Conservation (phyloP, 2,113 vertebrate species). For the Lepidothrix coronata region DNA sequence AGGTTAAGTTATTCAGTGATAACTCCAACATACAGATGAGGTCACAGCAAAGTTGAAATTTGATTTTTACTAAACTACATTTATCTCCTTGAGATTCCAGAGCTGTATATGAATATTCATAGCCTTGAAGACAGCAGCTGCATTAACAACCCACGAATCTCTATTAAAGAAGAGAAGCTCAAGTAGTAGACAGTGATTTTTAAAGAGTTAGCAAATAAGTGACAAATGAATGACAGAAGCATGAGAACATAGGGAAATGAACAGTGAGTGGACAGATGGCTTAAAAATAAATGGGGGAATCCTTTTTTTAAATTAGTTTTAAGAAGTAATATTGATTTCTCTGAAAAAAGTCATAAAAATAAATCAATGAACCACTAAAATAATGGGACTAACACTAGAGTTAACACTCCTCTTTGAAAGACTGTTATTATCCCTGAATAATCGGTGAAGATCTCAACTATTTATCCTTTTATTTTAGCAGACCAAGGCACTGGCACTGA, state of each 20-base stretch:
- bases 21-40: background rate
- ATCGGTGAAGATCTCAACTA: background rate
- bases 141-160: background rate
- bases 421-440: background rate
- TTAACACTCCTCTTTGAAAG: background rate
- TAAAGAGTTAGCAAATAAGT: background rate
- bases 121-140: background rate
- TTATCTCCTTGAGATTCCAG: background rate
- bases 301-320: background rate
- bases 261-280: background rate
- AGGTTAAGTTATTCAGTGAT: conserved; percentile 3
- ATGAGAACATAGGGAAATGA: background rate
- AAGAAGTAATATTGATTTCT: background rate
- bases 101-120: conserved; percentile 15
- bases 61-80: conserved; percentile 1
- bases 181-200: background rate
- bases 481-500: background rate
- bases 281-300: background rate
- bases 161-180: background rate
- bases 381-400: background rate
- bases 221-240: background rate
- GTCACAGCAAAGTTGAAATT: background rate
- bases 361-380: background rate
- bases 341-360: background rate
- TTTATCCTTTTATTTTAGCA: background rate